These are phyloP conservation scores for Yponomeuta cagnagella DNA, from an alignment of 2,888 invertebrate species.

Conservation along the genomic window DNA sequence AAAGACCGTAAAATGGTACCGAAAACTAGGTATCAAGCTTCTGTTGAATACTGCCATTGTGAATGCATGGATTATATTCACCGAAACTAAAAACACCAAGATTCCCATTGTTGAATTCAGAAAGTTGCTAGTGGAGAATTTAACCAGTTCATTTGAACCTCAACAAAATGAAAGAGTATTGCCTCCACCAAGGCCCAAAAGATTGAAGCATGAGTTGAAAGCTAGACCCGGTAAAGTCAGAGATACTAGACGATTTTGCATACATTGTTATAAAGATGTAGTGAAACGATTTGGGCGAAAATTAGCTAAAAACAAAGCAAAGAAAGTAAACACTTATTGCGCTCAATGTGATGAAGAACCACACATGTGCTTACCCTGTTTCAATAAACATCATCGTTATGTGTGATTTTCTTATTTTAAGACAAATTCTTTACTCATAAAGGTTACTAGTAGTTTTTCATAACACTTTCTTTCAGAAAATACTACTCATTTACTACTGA, in stretches of 20 bases:
- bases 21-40: slow-evolving; percentile 35
- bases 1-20: slow-evolving; percentile 39
- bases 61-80: slow-evolving; percentile 30
- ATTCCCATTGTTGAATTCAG: slow-evolving; percentile 19
- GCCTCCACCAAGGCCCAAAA: slow-evolving; percentile 26
- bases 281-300: slow-evolving; percentile 29
- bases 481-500: slow-evolving; percentile 7
- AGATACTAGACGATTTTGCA: slow-evolving; percentile 29
- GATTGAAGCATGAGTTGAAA: slow-evolving; percentile 28
- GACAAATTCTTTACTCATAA: slow-evolving; percentile 11
- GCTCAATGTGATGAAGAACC: slow-evolving; percentile 27
- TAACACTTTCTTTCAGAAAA: slow-evolving; percentile 10
- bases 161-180: slow-evolving; percentile 18
- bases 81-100: slow-evolving; percentile 23
- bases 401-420: too few species aligned
- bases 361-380: slow-evolving; percentile 28
- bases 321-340: slow-evolving; percentile 31
- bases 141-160: slow-evolving; percentile 11
- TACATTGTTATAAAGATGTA: slow-evolving; percentile 29
- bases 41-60: slow-evolving; percentile 27
- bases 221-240: slow-evolving; percentile 30
- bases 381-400: slow-evolving; percentile 27
- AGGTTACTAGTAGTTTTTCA: slow-evolving; percentile 9
- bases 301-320: slow-evolving; percentile 31
- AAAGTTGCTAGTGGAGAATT: slow-evolving; percentile 9